phyloP scores from a whole-genome alignment of 2,113 vertebrate genomes.

The pig (Sus scrofa) region T2T-Sscrofa CM000812.6:161142501-161143000 shows the following conservation, averaged over 20 bases:
- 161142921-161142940: background rate
- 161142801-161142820: rapidly evolving
- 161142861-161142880: background rate
- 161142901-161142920: background rate
- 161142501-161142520: background rate
- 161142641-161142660: background rate
- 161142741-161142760: too few relatives aligned
- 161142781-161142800: too few relatives aligned
- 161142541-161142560: background rate
- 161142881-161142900: background rate
- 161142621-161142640: background rate
- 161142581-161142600: background rate
- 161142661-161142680: background rate
- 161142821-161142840: too few relatives aligned
- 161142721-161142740: background rate
- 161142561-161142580: background rate
- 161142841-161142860: background rate
- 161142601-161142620: background rate
- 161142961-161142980: background rate
- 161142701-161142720: background rate
- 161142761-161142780: background rate
- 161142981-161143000: background rate
- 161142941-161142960: background rate
- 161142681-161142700: background rate
- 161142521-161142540: rapidly evolving